Evolutionary conservation across 1,140 invertebrate genomes (phyloP), one percentile per base, ranked within the genome.

Genomic region (Lethocerus indicus): DNA sequence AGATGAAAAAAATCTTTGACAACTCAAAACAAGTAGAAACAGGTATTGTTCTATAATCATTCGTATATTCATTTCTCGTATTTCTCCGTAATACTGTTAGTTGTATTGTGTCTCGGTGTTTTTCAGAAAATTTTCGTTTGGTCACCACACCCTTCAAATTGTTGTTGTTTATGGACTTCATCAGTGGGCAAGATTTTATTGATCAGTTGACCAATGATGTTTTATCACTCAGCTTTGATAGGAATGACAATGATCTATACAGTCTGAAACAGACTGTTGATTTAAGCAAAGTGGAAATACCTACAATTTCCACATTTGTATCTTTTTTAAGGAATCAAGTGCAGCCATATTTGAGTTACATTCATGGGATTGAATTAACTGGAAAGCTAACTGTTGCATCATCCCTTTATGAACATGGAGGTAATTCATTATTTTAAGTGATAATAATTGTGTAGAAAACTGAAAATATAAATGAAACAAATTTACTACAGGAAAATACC

Each of bases 131-230:
- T n/a, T n/a, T n/a, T n/a, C n/a, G n/a, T n/a, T n/a, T n/a, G n/a
- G n/a, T n/a, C n/a, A n/a, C n/a, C n/a, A n/a, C 24, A 13, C 52
- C 52, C 12, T 53, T 53, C 28, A 53, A 53, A 53, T 32, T 50
- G 1, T 29, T 53, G 16, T 46, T 50, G 36, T 40, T 53, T 2
- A 49, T 50, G 16, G 25, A 53, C 16, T 18, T 53, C 25, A 18
- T 49, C 16, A 16, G 2, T 23, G 42, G 44, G 4, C 4, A n/a
- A 25, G 21, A 12, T n/a, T 53, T 39, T 18, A 14, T 28, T 20
- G 24, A 45, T 9, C 23, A 37, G 13, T 23, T 53, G 2, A 32
- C 32, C 2, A 13, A 21, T 24, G 32, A 29, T 21, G 14, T 44
- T 1, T 16, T 37, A 36, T 32, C 14, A 3, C 21, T 53, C n/a